Percentiles rank a stretch among this genome's conserved stretches.
These are phyloP conservation scores for Sclerodermus sp. DNA, from an alignment of 2,888 invertebrate species.

Conservation along the genomic window DNA sequence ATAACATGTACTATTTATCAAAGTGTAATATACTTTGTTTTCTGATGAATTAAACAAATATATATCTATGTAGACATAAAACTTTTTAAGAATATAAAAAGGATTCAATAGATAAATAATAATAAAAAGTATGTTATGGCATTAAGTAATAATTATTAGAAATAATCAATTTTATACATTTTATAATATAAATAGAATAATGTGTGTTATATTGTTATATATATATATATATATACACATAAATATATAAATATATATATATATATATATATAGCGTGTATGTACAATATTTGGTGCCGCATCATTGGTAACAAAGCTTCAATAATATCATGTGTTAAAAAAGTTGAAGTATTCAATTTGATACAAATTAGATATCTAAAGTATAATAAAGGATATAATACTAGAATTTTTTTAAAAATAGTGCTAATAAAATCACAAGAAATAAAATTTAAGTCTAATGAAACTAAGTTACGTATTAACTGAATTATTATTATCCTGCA, in stretches of 20 bases:
- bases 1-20: too few species aligned
- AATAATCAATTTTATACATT: too few species aligned
- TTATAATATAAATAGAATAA: constrained; percentile 37
- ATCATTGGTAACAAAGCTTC: constrained; percentile 37
- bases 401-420: background rate
- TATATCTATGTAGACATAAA: too few species aligned
- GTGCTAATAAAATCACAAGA: too few species aligned
- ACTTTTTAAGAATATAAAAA: too few species aligned
- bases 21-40: too few species aligned
- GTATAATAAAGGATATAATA: constrained; percentile 2
- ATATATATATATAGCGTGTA: constrained; percentile 37
- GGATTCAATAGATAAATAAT: too few species aligned
- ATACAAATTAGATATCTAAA: too few species aligned
- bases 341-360: too few species aligned
- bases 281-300: constrained; percentile 45
- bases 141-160: too few species aligned
- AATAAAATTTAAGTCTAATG: background rate
- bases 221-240: constrained; percentile 38
- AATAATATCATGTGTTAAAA: constrained; percentile 2
- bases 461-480: constrained; percentile 33
- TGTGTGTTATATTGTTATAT: constrained; percentile 34
- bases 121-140: too few species aligned
- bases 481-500: constrained; percentile 30
- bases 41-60: too few species aligned
- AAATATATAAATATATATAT: constrained; percentile 33